Evolutionary conservation across 2,797 vertebrate genomes (phyloP).

Genomic region (Sebastes diaconus): DNA sequence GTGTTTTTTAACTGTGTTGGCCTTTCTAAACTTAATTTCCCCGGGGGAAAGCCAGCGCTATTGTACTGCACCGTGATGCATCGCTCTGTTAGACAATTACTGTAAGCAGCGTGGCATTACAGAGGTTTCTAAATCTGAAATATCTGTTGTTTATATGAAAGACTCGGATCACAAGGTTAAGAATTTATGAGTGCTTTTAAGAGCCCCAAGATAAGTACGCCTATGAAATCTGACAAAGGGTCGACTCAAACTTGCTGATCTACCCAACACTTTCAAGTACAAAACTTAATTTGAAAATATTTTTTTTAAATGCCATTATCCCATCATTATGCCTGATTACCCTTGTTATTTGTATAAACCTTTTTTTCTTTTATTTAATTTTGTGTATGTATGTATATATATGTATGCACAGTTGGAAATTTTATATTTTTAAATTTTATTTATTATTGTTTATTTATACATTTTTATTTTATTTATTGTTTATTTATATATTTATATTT

Average conservation of each 20-base stretch:
- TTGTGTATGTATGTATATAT: no score
- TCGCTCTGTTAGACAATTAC: constrained; percentile 45
- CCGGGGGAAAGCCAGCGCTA: constrained; percentile 2
- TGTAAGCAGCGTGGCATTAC: constrained; percentile 34
- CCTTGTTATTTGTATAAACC: no score
- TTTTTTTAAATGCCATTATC: neutral
- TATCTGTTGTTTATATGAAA: constrained; percentile 25
- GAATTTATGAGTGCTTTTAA: constrained; percentile 33
- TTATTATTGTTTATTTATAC: no score
- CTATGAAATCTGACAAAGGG: constrained; percentile 3
- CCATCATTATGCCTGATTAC: no score
- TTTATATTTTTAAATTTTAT: no score
- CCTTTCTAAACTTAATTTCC: constrained; percentile 61
- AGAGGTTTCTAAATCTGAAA: constrained; percentile 44
- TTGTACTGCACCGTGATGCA: constrained; percentile 35
- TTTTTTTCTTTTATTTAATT: no score
- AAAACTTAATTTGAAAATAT: neutral
- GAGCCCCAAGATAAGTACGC: neutral
- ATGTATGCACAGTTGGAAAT: no score
- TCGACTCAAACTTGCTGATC: neutral
- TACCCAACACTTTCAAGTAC: neutral
- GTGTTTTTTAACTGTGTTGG: constrained; percentile 26
- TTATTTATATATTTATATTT: no score
- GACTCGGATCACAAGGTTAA: constrained; percentile 7
- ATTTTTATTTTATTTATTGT: no score